phyloP scores from a whole-genome alignment of 2,113 vertebrate species.

The Myocastor coypus region DNA sequence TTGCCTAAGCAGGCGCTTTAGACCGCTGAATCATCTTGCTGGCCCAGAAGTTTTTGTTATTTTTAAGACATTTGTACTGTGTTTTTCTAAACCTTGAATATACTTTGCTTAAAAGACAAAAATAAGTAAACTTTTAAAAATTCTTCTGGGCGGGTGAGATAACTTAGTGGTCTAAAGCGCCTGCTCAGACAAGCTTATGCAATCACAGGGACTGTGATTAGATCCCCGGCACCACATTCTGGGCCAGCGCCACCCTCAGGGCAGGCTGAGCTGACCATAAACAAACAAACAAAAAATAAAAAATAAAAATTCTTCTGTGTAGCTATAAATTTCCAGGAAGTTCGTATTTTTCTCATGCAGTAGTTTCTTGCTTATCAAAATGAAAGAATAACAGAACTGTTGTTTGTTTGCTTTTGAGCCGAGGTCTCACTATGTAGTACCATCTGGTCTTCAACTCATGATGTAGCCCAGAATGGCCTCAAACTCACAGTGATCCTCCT shows the following conservation, averaged over 20 bases:
- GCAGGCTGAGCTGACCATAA: too few relatives aligned
- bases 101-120: conserved; percentile 34
- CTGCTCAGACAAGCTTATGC: too few relatives aligned
- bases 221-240: too few relatives aligned
- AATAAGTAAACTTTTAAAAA: background rate
- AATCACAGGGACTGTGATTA: too few relatives aligned
- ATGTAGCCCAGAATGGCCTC: background rate
- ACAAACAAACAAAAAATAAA: too few relatives aligned
- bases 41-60: background rate
- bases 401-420: background rate
- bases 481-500: background rate
- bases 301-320: background rate
- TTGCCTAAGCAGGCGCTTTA: too few relatives aligned
- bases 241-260: too few relatives aligned
- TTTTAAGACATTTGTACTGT: background rate
- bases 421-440: background rate
- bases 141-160: too few relatives aligned
- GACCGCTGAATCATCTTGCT: too few relatives aligned
- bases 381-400: background rate
- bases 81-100: conserved; percentile 10
- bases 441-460: background rate
- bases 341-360: background rate
- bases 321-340: background rate
- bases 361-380: background rate
- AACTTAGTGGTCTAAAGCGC: too few relatives aligned